Evolutionary conservation across 2,113 vertebrate species (phyloP), one percentile per base, ranked within the genome.

Genomic region (Chaetorhynchus papuensis): DNA sequence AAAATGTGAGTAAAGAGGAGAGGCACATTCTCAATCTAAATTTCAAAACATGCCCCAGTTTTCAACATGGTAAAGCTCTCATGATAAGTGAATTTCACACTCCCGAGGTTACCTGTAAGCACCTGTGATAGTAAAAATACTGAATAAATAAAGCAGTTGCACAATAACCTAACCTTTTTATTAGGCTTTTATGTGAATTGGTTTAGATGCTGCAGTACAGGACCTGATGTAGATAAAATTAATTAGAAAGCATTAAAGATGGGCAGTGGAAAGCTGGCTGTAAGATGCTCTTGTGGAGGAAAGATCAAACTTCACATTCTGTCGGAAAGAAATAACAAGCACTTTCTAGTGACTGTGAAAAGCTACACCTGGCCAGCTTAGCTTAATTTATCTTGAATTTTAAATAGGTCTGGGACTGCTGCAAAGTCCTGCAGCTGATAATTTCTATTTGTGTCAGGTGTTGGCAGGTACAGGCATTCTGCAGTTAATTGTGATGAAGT

Each of bases 311-410:
- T 85, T 86, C 41, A 42, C 31, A 27, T 83, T 89, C 85, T 68
- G 22, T 80, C 69, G n/a, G 30, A 79, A 78, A 74, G 81, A 89
- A 91, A 71, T 71, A 84, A 70, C 30, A 86, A 72, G 37, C 45
- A 44, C 56, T 93, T 96, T 87, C 50, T 78, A 33, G 53, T 74
- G 70, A 53, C 63, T 87, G 26, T 88, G 76, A 66, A 89, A 84
- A 78, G 23, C 37, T 78, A 63, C n/a, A 65, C 31, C 61, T 54
- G 52, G 59, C 57, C 30, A 79, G 10, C 30, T 94, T 96, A 50
- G 19, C 45, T 85, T 97, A 85, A 75, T 94, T 95, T 91, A 59
- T 91, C 83, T 85, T 90, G 87, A 93, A 97, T 97, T 97, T 96
- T 95, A 92, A 96, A 47, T 79, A 91, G 83, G 20, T 84, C 72